These are phyloP conservation scores for Tyria jacobaeae DNA, from an alignment of 2,888 invertebrate genomes.

Conservation along the genomic window DNA sequence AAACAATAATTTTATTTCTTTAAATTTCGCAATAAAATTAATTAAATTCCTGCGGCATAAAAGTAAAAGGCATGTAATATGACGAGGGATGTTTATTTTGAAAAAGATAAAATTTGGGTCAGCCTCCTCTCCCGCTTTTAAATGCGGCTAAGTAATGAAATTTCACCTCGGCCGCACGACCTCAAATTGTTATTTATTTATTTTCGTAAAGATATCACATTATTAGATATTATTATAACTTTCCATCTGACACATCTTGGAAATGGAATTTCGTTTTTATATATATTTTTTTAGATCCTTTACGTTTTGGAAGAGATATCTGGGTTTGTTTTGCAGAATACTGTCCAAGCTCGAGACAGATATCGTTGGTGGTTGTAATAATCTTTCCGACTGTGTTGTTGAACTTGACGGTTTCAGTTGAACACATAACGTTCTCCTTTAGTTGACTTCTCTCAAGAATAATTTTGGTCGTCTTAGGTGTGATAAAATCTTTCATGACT, in stretches of 20 bases:
- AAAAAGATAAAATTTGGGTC: conserved; percentile 55
- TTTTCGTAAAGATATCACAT: conserved; percentile 39
- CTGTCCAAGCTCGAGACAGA: too few relatives aligned
- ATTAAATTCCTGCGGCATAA: conserved; percentile 30
- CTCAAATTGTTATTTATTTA: conserved; percentile 46
- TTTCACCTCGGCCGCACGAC: conserved; percentile 44
- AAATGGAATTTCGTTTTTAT: conserved; percentile 9
- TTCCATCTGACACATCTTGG: conserved; percentile 13
- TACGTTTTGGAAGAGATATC: too few relatives aligned
- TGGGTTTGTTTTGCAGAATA: too few relatives aligned
- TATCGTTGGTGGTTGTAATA: too few relatives aligned
- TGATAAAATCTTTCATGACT: too few relatives aligned
- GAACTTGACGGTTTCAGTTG: too few relatives aligned
- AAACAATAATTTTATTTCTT: neutral
- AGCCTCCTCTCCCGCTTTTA: conserved; percentile 46
- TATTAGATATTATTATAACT: conserved; percentile 18
- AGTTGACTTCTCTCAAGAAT: too few relatives aligned
- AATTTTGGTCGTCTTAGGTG: too few relatives aligned
- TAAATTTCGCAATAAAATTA: conserved; percentile 33
- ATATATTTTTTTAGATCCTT: too few relatives aligned
- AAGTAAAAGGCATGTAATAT: conserved; percentile 42
- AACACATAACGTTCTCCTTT: too few relatives aligned
- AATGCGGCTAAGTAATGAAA: conserved; percentile 57
- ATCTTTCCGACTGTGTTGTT: too few relatives aligned
- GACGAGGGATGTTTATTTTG: conserved; percentile 46